A percentile compares a stretch with the other conserved stretches of the same genome.
Conservation (phyloP, 2,113 vertebrate genomes). For the Merops nubicus region DNA sequence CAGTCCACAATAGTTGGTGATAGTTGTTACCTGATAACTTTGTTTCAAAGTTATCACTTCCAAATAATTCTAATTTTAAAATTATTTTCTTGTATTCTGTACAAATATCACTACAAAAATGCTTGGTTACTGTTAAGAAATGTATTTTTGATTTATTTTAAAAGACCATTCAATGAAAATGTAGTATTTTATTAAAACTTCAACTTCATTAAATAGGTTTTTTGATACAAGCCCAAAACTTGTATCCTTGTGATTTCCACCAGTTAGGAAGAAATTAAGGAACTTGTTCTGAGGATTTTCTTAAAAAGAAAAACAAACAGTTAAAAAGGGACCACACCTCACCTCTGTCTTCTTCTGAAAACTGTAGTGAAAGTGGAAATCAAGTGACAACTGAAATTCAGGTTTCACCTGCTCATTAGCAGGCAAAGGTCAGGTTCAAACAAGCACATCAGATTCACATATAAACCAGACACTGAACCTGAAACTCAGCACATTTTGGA, state of each 20-base stretch:
- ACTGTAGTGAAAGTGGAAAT: not conserved
- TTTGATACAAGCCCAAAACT: not conserved
- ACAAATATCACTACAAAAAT: not conserved
- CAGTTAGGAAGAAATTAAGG: not conserved
- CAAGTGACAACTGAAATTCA: not conserved
- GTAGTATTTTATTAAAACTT: not conserved
- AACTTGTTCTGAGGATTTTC: not conserved
- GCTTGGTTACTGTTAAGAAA: not conserved
- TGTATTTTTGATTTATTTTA: not conserved
- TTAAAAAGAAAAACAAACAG: not conserved
- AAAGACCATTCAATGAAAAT: not conserved
- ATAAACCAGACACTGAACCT: not conserved
- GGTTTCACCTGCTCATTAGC: not conserved
- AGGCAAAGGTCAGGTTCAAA: not conserved
- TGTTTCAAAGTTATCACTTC: not conserved
- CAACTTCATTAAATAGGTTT: not conserved
- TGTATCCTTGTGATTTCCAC: no score
- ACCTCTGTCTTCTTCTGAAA: not conserved
- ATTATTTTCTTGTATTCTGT: not conserved
- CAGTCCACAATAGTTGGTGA: not conserved
- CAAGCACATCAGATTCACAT: not conserved
- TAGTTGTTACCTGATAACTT: not conserved
- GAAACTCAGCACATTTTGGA: not conserved
- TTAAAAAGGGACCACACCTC: accelerated
- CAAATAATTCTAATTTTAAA: not conserved